Evolutionary conservation across 2,113 vertebrate species (phyloP).

Genomic region (Falcunculus frontatus): DNA sequence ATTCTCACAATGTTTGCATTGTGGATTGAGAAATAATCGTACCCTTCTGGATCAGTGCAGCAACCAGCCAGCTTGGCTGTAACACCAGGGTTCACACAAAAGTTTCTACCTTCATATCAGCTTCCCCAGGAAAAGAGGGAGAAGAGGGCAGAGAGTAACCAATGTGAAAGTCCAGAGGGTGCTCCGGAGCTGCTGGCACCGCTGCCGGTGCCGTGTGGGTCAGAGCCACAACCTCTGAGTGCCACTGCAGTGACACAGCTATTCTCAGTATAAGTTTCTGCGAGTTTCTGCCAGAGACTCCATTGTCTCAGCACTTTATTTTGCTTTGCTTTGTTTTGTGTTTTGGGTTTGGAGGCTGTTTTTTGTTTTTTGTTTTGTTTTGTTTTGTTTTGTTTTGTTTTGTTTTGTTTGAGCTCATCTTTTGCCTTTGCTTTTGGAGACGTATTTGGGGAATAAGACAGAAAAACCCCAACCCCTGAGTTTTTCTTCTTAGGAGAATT

Average conservation of each 20-base stretch:
- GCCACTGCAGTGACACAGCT: background rate
- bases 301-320: background rate
- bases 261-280: background rate
- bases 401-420: background rate
- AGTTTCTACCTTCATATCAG: background rate
- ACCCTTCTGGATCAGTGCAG: background rate
- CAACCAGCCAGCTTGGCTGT: background rate
- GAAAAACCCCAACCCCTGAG: background rate
- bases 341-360: background rate
- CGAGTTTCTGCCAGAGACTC: background rate
- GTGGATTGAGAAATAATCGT: background rate
- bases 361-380: background rate
- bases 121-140: background rate
- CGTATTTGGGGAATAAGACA: background rate
- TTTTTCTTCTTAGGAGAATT: background rate
- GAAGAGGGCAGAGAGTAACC: background rate
- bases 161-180: background rate
- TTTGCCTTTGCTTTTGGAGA: background rate
- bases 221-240: rapidly evolving
- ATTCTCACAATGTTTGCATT: background rate
- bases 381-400: background rate
- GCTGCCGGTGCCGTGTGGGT: rapidly evolving
- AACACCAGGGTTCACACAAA: background rate
- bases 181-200: background rate
- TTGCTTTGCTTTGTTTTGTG: background rate